Evolutionary conservation across 2,888 invertebrate species (phyloP).

Genomic region (Charanyca ferruginea): DNA sequence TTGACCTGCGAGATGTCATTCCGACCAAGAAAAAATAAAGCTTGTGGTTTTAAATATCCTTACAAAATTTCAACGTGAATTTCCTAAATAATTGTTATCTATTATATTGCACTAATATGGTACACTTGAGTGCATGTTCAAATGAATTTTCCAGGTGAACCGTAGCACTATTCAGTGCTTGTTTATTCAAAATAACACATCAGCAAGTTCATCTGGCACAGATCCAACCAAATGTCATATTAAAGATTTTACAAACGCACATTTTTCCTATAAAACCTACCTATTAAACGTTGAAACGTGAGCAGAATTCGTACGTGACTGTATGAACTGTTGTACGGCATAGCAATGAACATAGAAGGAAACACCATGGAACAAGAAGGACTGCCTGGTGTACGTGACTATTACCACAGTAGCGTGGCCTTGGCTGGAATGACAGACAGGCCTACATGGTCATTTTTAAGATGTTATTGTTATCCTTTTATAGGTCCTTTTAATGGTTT

Average conservation of each 20-base stretch:
- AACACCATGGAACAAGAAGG: conserved; percentile 55
- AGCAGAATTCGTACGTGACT: conserved; percentile 48
- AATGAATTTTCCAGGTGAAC: too few species aligned
- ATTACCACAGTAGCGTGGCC: conserved; percentile 34
- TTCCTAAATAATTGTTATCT: too few species aligned
- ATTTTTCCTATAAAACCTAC: conserved; percentile 45
- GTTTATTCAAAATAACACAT: conserved; percentile 6
- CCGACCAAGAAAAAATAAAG: too few species aligned
- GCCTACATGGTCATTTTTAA: not conserved
- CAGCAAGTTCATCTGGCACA: conserved; percentile 1
- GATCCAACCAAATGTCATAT: conserved; percentile 3
- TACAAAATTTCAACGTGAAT: too few species aligned
- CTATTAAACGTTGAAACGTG: conserved; percentile 57
- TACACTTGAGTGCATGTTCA: too few species aligned
- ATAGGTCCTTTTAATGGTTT: not conserved
- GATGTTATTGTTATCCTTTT: conserved; percentile 17
- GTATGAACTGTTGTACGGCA: conserved; percentile 27
- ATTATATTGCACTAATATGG: too few species aligned
- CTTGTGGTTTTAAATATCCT: too few species aligned
- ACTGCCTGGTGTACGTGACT: conserved; percentile 52
- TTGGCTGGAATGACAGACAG: conserved; percentile 12
- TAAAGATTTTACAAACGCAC: conserved; percentile 35
- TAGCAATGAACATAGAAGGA: conserved; percentile 59
- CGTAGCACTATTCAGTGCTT: too few species aligned
- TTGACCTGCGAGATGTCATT: too few species aligned